These are phyloP conservation scores for Phaetusa simplex DNA, from an alignment of 2,113 vertebrate genomes.

Conservation along the genomic window DNA sequence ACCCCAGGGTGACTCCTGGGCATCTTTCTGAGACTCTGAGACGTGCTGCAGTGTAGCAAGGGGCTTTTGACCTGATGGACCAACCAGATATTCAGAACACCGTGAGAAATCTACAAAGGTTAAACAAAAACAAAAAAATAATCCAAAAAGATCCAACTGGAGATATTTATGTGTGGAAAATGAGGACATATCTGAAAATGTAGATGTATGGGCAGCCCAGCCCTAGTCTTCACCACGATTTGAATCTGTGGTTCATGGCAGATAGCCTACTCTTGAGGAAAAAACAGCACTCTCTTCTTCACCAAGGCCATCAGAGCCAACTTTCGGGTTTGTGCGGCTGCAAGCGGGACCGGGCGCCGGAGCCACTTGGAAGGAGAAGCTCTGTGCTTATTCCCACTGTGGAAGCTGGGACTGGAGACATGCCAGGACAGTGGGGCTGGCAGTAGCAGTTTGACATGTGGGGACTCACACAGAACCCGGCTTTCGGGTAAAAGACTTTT, in stretches of 20 bases:
- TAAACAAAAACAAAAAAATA: neutral
- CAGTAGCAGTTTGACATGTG: neutral
- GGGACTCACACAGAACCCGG: neutral
- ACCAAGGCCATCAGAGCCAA: slow-evolving; percentile 2
- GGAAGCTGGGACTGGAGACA: neutral
- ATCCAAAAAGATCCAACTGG: neutral
- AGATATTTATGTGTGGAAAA: slow-evolving; percentile 16
- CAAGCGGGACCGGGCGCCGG: fast-evolving
- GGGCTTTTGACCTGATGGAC: neutral
- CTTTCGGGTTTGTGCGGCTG: neutral
- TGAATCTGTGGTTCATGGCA: slow-evolving; percentile 18
- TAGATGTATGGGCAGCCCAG: neutral
- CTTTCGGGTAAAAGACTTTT: neutral
- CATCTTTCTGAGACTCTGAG: neutral
- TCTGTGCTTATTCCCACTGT: neutral
- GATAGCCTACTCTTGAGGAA: neutral
- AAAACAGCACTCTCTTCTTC: slow-evolving; percentile 10
- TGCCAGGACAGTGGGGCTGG: neutral
- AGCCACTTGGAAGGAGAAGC: neutral
- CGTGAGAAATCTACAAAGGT: neutral
- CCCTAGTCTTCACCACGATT: neutral
- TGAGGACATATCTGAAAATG: slow-evolving; percentile 9
- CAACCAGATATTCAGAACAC: neutral
- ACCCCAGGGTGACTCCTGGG: neutral
- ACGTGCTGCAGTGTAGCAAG: neutral